These are phyloP conservation scores for Malacoctenus gilli DNA, from an alignment of 2,797 vertebrate species.

Conservation along the genomic window DNA sequence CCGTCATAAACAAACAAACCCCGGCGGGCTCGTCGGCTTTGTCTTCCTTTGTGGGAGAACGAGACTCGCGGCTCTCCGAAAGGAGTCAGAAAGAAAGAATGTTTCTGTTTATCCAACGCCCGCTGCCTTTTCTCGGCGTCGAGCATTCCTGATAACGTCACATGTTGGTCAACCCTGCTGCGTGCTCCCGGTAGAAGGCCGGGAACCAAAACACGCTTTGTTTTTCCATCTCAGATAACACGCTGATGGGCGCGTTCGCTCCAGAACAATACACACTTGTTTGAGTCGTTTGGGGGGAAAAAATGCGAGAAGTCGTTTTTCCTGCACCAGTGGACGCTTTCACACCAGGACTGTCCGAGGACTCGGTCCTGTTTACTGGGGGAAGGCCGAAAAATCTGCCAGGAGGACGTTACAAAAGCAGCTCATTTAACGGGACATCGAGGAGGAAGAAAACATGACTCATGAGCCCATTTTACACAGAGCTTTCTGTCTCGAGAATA, in stretches of 20 bases:
- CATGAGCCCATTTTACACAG: too few species aligned
- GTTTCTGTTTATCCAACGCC: slow-evolving; percentile 59
- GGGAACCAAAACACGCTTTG: slow-evolving; percentile 35
- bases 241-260: neutral
- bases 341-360: too few species aligned
- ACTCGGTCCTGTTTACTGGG: too few species aligned
- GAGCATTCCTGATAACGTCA: slow-evolving; percentile 55
- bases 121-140: slow-evolving; percentile 44
- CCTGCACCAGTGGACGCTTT: too few species aligned
- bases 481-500: too few species aligned
- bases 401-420: too few species aligned
- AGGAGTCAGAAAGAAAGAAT: slow-evolving; percentile 62
- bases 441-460: too few species aligned
- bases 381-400: too few species aligned
- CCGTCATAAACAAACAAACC: slow-evolving; percentile 40
- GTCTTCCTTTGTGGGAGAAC: slow-evolving; percentile 21
- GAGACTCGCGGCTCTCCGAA: slow-evolving; percentile 21
- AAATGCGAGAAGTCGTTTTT: neutral
- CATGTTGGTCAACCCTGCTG: slow-evolving; percentile 34
- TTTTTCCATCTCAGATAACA: slow-evolving; percentile 10
- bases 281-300: neutral
- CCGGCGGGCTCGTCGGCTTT: neutral
- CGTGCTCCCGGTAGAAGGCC: neutral
- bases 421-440: too few species aligned
- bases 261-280: slow-evolving; percentile 5